phyloP scores from a whole-genome alignment of 2,113 vertebrate species.

The Anarrhichthys ocellatus region DNA sequence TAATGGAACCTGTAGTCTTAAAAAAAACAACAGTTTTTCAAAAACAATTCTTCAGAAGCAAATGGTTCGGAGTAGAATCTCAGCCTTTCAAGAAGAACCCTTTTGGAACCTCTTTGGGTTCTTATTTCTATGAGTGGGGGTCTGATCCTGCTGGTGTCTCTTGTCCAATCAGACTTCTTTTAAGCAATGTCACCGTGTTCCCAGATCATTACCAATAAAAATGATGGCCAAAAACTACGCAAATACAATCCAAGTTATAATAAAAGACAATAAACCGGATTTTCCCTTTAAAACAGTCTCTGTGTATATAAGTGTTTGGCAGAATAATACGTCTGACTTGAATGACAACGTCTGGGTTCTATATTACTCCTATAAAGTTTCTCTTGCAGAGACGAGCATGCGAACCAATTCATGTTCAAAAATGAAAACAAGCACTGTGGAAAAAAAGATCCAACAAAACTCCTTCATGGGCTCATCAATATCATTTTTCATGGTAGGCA shows the following conservation, averaged over 20 bases:
- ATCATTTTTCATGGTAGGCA: slow-evolving; percentile 41
- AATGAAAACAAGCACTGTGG: slow-evolving; percentile 26
- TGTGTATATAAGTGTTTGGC: slow-evolving; percentile 25
- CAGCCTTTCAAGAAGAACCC: neutral
- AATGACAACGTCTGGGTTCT: slow-evolving; percentile 10
- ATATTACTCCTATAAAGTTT: slow-evolving; percentile 14
- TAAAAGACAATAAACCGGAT: neutral
- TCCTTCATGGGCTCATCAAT: slow-evolving; percentile 47
- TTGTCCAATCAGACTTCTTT: neutral
- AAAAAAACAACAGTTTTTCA: too few relatives aligned
- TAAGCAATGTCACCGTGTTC: neutral
- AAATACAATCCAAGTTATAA: neutral
- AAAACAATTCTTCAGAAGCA: too few relatives aligned
- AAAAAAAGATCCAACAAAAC: slow-evolving; percentile 25
- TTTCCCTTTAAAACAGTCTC: neutral
- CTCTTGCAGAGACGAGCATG: neutral
- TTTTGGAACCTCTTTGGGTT: neutral
- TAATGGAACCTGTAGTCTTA: too few relatives aligned
- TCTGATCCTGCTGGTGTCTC: neutral
- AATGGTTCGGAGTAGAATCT: neutral
- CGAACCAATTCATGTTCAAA: slow-evolving; percentile 17
- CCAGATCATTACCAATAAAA: neutral
- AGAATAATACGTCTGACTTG: slow-evolving; percentile 23
- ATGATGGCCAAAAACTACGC: neutral
- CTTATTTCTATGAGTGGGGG: too few relatives aligned